Percentiles rank a stretch among this genome's conserved stretches.
These are phyloP conservation scores for Sebastes taczanowskii DNA, from an alignment of 2,797 vertebrate genomes.

Conservation along the genomic window DNA sequence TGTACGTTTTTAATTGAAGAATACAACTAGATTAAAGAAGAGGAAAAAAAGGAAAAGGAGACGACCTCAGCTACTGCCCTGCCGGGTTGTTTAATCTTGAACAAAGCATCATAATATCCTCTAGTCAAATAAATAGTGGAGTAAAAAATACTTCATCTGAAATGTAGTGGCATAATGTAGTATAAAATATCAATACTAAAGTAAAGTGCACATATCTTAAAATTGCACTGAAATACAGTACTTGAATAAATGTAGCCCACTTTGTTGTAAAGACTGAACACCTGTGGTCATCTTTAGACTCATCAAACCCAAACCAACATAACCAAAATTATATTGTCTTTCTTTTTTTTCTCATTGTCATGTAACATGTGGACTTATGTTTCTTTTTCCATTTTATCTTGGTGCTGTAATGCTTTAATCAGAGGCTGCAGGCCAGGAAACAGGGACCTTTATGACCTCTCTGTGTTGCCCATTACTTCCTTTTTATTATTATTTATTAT, in stretches of 20 bases:
- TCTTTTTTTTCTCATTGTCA: neutral
- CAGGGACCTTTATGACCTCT: neutral
- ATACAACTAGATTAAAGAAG: neutral
- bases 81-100: neutral
- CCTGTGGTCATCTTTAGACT: neutral
- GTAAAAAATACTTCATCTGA: fast-evolving
- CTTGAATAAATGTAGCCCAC: neutral
- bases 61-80: neutral
- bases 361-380: neutral
- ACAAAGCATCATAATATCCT: neutral
- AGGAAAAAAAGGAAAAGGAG: neutral
- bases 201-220: neutral
- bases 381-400: neutral
- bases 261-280: neutral
- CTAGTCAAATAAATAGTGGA: neutral
- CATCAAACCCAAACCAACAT: neutral
- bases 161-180: neutral
- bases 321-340: neutral
- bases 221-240: neutral
- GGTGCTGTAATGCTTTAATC: neutral
- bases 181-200: neutral
- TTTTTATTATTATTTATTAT: neutral
- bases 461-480: too few relatives aligned
- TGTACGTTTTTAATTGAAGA: neutral
- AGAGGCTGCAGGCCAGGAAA: neutral